Evolutionary conservation across 2,888 invertebrate genomes (phyloP), one percentile per base, ranked within the genome.

Genomic region (Sussaba pulchella): DNA sequence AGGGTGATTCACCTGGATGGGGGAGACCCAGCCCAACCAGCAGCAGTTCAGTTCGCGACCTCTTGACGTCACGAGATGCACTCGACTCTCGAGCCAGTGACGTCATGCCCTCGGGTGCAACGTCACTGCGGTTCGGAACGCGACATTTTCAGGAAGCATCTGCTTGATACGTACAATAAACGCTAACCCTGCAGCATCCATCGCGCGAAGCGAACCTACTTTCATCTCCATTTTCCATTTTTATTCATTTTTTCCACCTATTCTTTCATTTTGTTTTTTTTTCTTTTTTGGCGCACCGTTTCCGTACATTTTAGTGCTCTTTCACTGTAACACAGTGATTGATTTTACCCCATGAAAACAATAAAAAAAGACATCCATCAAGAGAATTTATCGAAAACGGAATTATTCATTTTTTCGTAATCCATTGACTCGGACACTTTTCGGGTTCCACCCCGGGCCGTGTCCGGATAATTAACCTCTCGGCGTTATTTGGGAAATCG

Each of bases 11-110:
- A 66, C 59, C 71, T 59, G 66, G 41, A 61, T 57, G 63, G 43
- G n/a, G 50, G 41, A 43, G 12, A 70, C 36, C 54, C 43, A 52
- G 41, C 66, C 43, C 47, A 41, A 66, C 47, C 71, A 41, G 26
- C 24, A 10, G 31, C 47, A 43, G 21, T 41, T 43, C 61, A 26
- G 41, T 52, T 63, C 50, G 64, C 45, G 50, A 57, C 47, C 57
- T 39, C 78, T 72, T 78, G 57, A 59, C 72, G 78, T 78, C 78
- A 78, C 72, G 24, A 31, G 78, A 72, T 71, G 71, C 78, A 78
- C 57, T 66, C 71, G 36, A 31, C 67, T 43, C n/a, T 31, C 41
- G 50, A 31, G 59, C 57, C 78, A 19, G 43, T 78, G 78, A 78
- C 78, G 72, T 78, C 78, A 78, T 57, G 10, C 21, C 45, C 45